Evolutionary conservation across 2,888 invertebrate species (phyloP).

Genomic region (Acleris holmiana): DNA sequence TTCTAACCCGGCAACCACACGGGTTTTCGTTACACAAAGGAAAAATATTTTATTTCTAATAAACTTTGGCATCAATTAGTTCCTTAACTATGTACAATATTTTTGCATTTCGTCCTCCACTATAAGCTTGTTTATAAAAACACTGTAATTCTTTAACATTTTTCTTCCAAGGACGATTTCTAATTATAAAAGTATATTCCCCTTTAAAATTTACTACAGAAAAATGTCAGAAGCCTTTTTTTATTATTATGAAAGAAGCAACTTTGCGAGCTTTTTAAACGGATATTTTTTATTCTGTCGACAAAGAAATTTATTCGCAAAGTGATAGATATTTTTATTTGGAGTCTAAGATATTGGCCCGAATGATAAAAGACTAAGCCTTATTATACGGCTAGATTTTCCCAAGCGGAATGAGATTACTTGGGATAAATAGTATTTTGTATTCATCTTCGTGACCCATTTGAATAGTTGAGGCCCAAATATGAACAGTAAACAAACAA

Average conservation of each 20-base stretch:
- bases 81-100: too few relatives aligned
- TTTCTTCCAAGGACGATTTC: slow-evolving; percentile 1
- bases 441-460: slow-evolving; percentile 19
- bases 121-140: too few relatives aligned
- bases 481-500: slow-evolving; percentile 29
- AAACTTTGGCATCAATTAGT: too few relatives aligned
- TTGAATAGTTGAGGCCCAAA: slow-evolving; percentile 1
- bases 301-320: slow-evolving; percentile 15
- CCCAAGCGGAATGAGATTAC: slow-evolving; percentile 16
- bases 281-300: slow-evolving; percentile 10
- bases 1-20: too few relatives aligned
- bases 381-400: slow-evolving; percentile 26
- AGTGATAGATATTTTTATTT: slow-evolving; percentile 36
- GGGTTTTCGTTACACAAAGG: too few relatives aligned
- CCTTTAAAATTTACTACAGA: neutral
- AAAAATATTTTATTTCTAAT: too few relatives aligned
- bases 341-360: slow-evolving; percentile 24
- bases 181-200: slow-evolving; percentile 18
- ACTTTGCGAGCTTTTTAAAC: slow-evolving; percentile 21
- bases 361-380: slow-evolving; percentile 29
- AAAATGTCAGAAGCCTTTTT: slow-evolving; percentile 23
- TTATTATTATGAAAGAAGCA: slow-evolving; percentile 25
- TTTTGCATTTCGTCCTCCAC: too few relatives aligned
- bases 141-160: too few relatives aligned
- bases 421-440: slow-evolving; percentile 29